Percentiles rank a stretch among this genome's conserved stretches.
Conservation (phyloP, 30 jellyfish, hydroid and myxozoan species). For the Morbakka virulenta region DNA sequence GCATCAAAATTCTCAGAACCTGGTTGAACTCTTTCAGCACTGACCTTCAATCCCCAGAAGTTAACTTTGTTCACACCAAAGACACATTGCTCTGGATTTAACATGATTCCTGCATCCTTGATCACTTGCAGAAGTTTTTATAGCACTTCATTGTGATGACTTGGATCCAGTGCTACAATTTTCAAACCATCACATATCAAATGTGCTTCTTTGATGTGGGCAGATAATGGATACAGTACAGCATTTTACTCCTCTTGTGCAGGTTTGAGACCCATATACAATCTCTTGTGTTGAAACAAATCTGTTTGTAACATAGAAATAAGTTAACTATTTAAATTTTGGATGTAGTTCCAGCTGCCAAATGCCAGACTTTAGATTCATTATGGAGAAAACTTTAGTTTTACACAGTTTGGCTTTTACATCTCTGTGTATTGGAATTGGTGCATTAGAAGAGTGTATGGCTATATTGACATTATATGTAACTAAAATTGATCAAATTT, state of each 20-base stretch:
- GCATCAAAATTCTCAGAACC: slow-evolving; percentile 61
- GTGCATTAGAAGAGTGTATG: slow-evolving; percentile 25
- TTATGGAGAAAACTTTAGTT: slow-evolving; percentile 40
- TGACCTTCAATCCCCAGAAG: slow-evolving; percentile 52
- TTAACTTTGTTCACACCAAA: slow-evolving; percentile 45
- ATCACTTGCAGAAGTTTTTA: neutral
- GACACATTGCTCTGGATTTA: slow-evolving; percentile 45
- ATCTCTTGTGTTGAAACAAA: slow-evolving; percentile 51
- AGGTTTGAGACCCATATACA: slow-evolving; percentile 71
- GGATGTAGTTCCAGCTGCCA: too few relatives aligned
- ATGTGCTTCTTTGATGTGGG: slow-evolving; percentile 27
- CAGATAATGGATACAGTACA: slow-evolving; percentile 39
- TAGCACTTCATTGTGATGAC: slow-evolving; percentile 6
- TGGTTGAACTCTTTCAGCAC: slow-evolving; percentile 51
- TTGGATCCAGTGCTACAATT: slow-evolving; percentile 31
- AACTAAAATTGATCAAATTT: slow-evolving; percentile 34
- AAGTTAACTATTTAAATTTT: slow-evolving; percentile 24
- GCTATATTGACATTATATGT: slow-evolving; percentile 42
- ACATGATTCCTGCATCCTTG: slow-evolving; percentile 28
- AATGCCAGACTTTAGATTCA: slow-evolving; percentile 63
- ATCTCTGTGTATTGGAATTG: slow-evolving; percentile 58
- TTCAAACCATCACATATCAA: slow-evolving; percentile 44
- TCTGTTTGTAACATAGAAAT: slow-evolving; percentile 55
- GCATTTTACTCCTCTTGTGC: too few relatives aligned
- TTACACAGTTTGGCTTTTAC: slow-evolving; percentile 38